phyloP scores from a whole-genome alignment of 35 echinoderm and acorn worm genomes.

The Apostichopus parvimensis region DNA sequence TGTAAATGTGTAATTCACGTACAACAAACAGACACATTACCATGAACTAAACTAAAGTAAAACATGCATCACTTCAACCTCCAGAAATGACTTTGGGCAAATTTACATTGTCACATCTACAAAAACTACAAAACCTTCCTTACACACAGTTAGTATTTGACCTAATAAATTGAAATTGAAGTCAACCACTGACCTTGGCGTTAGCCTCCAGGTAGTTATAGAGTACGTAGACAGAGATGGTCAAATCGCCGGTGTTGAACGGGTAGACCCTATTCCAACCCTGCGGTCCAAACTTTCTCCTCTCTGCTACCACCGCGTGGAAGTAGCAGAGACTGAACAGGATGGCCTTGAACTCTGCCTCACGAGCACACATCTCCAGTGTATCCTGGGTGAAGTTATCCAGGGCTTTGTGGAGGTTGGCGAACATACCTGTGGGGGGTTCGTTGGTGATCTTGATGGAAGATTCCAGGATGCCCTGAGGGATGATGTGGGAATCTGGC shows the following conservation, averaged over 20 bases:
- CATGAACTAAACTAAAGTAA: no score
- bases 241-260: conserved; percentile 98
- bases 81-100: no score
- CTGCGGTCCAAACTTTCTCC: conserved; percentile 97
- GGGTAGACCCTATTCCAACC: conserved; percentile 97
- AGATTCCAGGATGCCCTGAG: conserved; percentile 93
- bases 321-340: conserved; percentile 99
- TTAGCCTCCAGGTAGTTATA: conserved; percentile 99
- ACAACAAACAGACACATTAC: no score
- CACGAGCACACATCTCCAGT: conserved; percentile 96
- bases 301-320: conserved; percentile 97
- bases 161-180: no score
- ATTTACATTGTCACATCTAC: no score
- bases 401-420: conserved; percentile 96
- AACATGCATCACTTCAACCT: no score
- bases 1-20: no score
- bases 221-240: conserved; percentile 96
- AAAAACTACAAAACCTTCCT: no score
- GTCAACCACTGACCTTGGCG: conserved; percentile 67
- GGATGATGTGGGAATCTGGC: conserved; percentile 90
- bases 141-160: no score
- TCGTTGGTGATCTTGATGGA: conserved; percentile 99
- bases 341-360: conserved; percentile 97
- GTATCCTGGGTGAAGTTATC: conserved; percentile 99
- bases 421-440: conserved; percentile 98